phyloP scores from a whole-genome alignment of 2,888 invertebrate genomes.

The Drosophila nigricruria region DNA sequence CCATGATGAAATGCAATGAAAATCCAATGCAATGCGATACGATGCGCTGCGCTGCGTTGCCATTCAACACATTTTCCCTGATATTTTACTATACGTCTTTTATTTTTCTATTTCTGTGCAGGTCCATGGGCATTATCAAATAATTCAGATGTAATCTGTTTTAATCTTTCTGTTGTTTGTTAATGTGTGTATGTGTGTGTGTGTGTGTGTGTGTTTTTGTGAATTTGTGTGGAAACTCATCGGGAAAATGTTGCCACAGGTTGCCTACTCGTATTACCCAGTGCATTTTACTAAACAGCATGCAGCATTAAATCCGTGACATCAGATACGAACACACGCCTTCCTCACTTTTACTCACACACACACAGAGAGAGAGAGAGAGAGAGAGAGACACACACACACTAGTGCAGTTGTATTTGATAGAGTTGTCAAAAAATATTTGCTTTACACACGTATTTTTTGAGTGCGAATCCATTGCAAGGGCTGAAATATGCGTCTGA shows the following conservation, averaged over 20 bases:
- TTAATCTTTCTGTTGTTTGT: conserved; percentile 56
- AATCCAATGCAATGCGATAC: conserved; percentile 22
- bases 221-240: conserved; percentile 34
- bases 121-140: conserved; percentile 69
- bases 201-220: conserved; percentile 14
- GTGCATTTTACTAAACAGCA: conserved; percentile 67
- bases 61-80: background rate
- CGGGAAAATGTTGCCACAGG: conserved; percentile 42
- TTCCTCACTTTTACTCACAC: conserved; percentile 9
- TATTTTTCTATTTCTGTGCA: conserved; percentile 1
- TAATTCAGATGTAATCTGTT: conserved; percentile 76
- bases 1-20: conserved; percentile 29
- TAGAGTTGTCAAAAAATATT: conserved; percentile 62
- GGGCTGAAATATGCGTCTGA: conserved; percentile 55
- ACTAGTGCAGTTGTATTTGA: conserved; percentile 46
- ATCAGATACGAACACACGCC: conserved; percentile 16
- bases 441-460: conserved; percentile 39
- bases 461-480: background rate
- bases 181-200: conserved; percentile 1
- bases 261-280: conserved; percentile 25
- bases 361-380: too few species aligned
- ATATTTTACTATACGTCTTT: background rate
- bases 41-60: background rate
- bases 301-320: conserved; percentile 61
- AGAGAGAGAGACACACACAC: too few species aligned